Evolutionary conservation across 30 jellyfish, hydroid and myxozoan genomes (phyloP).

Genomic region (Hydractinia echinata): DNA sequence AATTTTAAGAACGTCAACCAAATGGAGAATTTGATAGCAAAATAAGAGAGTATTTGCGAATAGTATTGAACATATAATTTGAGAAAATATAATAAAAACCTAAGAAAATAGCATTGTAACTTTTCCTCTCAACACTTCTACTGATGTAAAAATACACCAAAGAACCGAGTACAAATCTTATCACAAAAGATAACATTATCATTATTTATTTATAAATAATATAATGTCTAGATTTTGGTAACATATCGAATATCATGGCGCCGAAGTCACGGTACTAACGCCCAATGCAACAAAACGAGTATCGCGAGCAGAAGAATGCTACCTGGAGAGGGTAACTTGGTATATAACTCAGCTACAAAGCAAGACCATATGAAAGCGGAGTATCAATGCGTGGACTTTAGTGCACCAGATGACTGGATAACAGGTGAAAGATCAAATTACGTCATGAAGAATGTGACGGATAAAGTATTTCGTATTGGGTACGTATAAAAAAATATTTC

Average conservation of each 20-base stretch:
- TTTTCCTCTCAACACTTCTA: too few relatives aligned
- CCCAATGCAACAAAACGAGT: neutral
- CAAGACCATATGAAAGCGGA: neutral
- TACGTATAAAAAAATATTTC: neutral
- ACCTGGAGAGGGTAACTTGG: neutral
- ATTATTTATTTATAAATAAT: neutral
- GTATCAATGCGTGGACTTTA: constrained; percentile 5
- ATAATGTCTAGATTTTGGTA: neutral
- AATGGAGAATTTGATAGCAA: too few relatives aligned
- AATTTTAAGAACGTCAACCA: too few relatives aligned
- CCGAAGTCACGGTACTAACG: neutral
- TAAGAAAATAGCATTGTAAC: too few relatives aligned
- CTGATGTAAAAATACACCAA: too few relatives aligned
- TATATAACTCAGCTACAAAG: neutral
- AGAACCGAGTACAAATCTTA: too few relatives aligned
- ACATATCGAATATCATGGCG: constrained; percentile 11
- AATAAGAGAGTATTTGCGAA: too few relatives aligned
- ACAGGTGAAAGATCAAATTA: constrained; percentile 8
- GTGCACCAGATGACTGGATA: neutral
- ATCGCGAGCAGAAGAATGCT: neutral
- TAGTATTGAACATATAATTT: too few relatives aligned
- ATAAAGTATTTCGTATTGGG: neutral
- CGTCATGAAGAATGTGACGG: neutral
- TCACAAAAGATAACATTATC: too few relatives aligned
- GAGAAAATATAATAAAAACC: too few relatives aligned